Conservation (phyloP, 1,140 invertebrate genomes). For the Diorhabda sublineata region DNA sequence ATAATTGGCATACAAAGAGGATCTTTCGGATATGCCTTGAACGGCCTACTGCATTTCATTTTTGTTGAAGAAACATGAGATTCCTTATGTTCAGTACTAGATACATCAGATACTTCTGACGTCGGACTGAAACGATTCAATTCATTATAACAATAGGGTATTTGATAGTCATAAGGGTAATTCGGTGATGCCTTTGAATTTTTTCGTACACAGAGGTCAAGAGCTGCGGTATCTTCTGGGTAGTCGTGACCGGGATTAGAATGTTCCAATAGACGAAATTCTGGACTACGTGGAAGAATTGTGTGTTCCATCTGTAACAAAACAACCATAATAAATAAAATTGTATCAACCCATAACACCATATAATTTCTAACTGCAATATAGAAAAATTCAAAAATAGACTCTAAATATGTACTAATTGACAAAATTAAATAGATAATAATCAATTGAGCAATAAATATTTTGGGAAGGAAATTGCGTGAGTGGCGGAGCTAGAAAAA, state of each 20-base stretch:
- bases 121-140: constrained; percentile 1
- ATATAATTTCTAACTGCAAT: too few relatives aligned
- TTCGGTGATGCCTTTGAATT: background rate
- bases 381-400: too few relatives aligned
- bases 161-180: constrained; percentile 3
- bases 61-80: background rate
- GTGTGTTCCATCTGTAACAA: constrained; percentile 7
- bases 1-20: background rate
- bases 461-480: too few relatives aligned
- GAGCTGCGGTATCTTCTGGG: constrained; percentile 1
- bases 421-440: too few relatives aligned
- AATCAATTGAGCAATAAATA: too few relatives aligned
- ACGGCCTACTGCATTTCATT: constrained; percentile 5
- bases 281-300: background rate
- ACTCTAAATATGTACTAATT: too few relatives aligned
- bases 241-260: constrained; percentile 3
- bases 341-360: too few relatives aligned
- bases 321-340: background rate
- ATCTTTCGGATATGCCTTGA: constrained; percentile 15
- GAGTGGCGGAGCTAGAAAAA: too few relatives aligned
- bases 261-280: background rate
- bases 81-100: constrained; percentile 4
- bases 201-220: constrained; percentile 13
- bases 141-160: background rate
- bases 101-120: constrained; percentile 10